These are phyloP conservation scores for Dipus sagitta DNA, from an alignment of 2,797 vertebrate genomes.

Conservation along the genomic window DNA sequence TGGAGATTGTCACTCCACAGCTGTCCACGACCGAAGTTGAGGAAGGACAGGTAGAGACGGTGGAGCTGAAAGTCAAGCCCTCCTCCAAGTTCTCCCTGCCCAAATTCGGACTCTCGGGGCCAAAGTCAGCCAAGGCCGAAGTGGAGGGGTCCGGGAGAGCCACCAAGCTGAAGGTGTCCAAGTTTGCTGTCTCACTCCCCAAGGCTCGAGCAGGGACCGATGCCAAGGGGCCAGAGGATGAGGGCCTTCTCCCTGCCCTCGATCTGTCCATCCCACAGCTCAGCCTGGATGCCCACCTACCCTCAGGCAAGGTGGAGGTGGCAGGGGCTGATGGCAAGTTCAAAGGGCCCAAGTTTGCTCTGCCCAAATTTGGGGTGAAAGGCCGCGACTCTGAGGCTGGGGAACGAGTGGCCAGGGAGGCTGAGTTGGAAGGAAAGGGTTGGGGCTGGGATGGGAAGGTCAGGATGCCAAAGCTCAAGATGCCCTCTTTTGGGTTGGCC, in stretches of 20 bases:
- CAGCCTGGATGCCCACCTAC: constrained; percentile 89
- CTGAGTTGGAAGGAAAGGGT: constrained; percentile 85
- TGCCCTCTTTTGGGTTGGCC: constrained; percentile 88
- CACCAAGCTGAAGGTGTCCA: constrained; percentile 84
- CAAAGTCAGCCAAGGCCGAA: constrained; percentile 77
- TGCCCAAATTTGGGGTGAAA: constrained; percentile 91
- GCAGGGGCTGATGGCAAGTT: constrained; percentile 87
- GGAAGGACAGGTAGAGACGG: constrained; percentile 29
- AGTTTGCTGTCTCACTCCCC: constrained; percentile 84
- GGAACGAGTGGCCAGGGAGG: constrained; percentile 63
- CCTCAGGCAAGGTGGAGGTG: constrained; percentile 86
- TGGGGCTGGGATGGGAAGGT: constrained; percentile 85
- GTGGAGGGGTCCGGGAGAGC: constrained; percentile 69
- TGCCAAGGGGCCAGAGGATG: constrained; percentile 74
- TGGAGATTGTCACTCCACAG: constrained; percentile 84
- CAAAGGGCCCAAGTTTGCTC: constrained; percentile 90
- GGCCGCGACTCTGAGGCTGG: constrained; percentile 83
- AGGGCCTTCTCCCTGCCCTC: constrained; percentile 88
- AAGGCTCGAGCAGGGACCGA: constrained; percentile 78
- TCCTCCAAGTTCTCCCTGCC: constrained; percentile 84
- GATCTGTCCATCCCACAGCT: constrained; percentile 92
- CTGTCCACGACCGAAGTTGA: constrained; percentile 50
- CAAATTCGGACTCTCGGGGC: constrained; percentile 80
- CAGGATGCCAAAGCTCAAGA: constrained; percentile 89
- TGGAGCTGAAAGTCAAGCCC: constrained; percentile 73